These are phyloP conservation scores for Drosophila triauraria DNA, from an alignment of 1,140 invertebrate genomes.

Conservation along the genomic window DNA sequence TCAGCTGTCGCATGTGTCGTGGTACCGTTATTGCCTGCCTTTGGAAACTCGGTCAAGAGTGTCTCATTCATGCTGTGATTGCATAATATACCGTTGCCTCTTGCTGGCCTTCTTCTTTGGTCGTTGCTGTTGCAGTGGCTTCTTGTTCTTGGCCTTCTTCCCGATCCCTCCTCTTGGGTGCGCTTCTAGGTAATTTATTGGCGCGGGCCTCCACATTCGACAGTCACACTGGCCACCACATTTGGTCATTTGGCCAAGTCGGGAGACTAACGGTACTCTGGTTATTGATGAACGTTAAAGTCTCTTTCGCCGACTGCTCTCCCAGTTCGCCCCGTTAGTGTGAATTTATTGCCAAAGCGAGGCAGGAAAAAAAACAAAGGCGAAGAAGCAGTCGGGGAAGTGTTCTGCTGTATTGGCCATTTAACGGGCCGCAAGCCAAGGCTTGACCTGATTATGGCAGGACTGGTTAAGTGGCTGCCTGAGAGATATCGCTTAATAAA, in stretches of 20 bases:
- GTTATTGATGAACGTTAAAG: slow-evolving; percentile 75
- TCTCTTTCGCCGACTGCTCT: slow-evolving; percentile 39
- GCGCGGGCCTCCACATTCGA: slow-evolving; percentile 73
- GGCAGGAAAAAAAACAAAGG: not conserved
- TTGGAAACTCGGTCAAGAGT: slow-evolving; percentile 84
- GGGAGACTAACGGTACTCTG: slow-evolving; percentile 62
- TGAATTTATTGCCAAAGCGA: slow-evolving; percentile 69
- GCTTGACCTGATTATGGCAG: slow-evolving; percentile 80
- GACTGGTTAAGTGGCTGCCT: slow-evolving; percentile 57
- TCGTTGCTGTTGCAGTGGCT: slow-evolving; percentile 13
- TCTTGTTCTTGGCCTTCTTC: slow-evolving; percentile 50
- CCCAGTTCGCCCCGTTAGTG: slow-evolving; percentile 63
- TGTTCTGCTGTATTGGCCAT: slow-evolving; percentile 42
- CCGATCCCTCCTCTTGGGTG: slow-evolving; percentile 55
- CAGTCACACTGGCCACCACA: slow-evolving; percentile 65
- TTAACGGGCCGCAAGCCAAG: slow-evolving; percentile 47
- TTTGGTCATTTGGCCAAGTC: slow-evolving; percentile 69
- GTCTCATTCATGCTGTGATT: slow-evolving; percentile 84
- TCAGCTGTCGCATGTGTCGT: slow-evolving; percentile 79
- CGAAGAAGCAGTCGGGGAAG: slow-evolving; percentile 21
- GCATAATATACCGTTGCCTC: slow-evolving; percentile 81
- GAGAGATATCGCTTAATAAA: not conserved
- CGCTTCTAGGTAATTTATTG: slow-evolving; percentile 79
- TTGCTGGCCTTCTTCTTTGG: slow-evolving; percentile 45
- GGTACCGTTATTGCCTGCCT: slow-evolving; percentile 80